A percentile compares a stretch with the other conserved stretches of the same genome.
These are phyloP conservation scores for Columba janthina DNA, from an alignment of 2,113 vertebrate species.

Conservation along the genomic window DNA sequence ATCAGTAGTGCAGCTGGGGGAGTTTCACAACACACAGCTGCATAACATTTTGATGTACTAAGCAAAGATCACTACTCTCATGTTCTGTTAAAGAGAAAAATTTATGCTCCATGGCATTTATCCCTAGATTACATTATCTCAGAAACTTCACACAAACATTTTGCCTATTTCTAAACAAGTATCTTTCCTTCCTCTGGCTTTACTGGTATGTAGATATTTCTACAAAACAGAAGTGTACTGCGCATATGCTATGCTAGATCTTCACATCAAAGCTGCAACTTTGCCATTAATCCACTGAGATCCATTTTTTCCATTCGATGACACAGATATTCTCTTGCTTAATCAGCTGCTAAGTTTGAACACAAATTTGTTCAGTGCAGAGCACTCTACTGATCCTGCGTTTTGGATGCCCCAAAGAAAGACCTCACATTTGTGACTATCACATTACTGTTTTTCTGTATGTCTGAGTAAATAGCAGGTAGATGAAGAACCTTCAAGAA, in stretches of 20 bases:
- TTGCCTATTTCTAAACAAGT: not conserved
- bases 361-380: not conserved
- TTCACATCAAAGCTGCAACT: not conserved
- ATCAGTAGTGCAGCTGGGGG: not conserved
- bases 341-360: not conserved
- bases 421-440: not conserved
- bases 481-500: not conserved
- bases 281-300: not conserved
- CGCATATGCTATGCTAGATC: not conserved
- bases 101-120: not conserved
- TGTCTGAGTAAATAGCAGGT: not conserved
- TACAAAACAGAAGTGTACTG: not conserved
- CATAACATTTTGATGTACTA: not conserved
- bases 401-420: not conserved
- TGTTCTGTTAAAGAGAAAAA: not conserved
- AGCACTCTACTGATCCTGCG: not conserved
- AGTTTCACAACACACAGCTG: not conserved
- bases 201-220: not conserved
- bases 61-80: not conserved
- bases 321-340: not conserved
- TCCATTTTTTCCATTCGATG: not conserved
- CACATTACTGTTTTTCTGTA: not conserved
- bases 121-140: not conserved
- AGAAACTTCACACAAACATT: not conserved
- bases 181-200: not conserved